Evolutionary conservation across 2,888 invertebrate genomes (phyloP).

Genomic region (Heliconius hortense): DNA sequence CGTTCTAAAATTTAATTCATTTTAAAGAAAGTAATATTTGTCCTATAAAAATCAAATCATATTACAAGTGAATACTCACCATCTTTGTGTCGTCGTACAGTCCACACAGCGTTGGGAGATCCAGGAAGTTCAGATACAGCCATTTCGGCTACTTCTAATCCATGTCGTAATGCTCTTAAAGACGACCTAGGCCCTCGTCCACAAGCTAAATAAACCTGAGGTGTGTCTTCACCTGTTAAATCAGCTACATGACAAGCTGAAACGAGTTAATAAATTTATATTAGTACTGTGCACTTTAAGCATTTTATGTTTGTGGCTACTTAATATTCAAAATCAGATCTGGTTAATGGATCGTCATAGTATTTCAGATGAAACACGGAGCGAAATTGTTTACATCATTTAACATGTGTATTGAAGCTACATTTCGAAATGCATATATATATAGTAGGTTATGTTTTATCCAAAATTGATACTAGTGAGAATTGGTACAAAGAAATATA

Average conservation of each 20-base stretch:
- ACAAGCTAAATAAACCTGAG: conserved; percentile 97
- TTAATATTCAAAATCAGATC: conserved; percentile 62
- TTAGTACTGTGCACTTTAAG: conserved; percentile 17
- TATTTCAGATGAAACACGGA: conserved; percentile 85
- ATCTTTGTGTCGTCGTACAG: conserved; percentile 96
- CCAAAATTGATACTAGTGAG: no score
- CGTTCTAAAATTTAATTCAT: no score
- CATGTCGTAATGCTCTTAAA: conserved; percentile 95
- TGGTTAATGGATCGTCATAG: conserved; percentile 79
- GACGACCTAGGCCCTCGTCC: conserved; percentile 98
- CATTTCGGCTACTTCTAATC: conserved; percentile 99
- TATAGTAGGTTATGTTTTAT: neutral
- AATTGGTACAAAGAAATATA: no score
- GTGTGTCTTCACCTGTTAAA: conserved; percentile 98
- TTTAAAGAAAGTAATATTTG: neutral
- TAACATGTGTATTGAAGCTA: conserved; percentile 34
- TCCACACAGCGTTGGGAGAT: conserved; percentile 99
- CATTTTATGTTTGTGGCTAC: neutral
- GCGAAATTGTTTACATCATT: conserved; percentile 74
- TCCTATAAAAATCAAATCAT: neutral
- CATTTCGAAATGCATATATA: neutral
- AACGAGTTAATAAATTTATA: conserved; percentile 39
- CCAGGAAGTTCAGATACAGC: conserved; percentile 99
- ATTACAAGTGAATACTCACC: conserved; percentile 84
- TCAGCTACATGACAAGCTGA: conserved; percentile 93